These are phyloP conservation scores for Carcina quercana DNA, from an alignment of 2,888 invertebrate genomes.

Conservation along the genomic window DNA sequence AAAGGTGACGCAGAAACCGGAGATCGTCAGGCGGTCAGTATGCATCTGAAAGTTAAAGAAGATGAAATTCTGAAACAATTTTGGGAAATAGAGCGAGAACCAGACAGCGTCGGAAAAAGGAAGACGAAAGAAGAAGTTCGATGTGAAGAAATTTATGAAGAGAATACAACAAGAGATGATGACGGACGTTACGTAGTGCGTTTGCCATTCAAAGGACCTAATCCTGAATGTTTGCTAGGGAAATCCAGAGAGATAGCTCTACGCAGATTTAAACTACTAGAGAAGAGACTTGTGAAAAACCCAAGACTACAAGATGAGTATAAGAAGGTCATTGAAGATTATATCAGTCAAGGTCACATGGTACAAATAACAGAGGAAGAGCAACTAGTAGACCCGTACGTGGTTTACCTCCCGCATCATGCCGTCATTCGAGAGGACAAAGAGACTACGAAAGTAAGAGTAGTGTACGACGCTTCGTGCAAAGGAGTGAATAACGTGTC, in stretches of 20 bases:
- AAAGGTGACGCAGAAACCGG: too few species aligned
- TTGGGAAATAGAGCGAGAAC: constrained; percentile 18
- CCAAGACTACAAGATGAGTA: constrained; percentile 10
- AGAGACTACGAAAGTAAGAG: constrained; percentile 12
- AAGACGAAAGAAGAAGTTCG: constrained; percentile 6
- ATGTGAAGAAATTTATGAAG: constrained; percentile 9
- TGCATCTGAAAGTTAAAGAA: constrained; percentile 14
- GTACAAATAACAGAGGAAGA: constrained; percentile 4
- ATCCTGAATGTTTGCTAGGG: constrained; percentile 12
- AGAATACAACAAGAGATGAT: constrained; percentile 8
- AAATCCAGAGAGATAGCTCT: constrained; percentile 10
- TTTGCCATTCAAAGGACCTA: constrained; percentile 10
- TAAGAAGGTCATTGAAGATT: constrained; percentile 14
- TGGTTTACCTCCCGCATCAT: constrained; percentile 17
- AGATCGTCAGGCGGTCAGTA: not conserved
- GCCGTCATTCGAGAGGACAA: constrained; percentile 16
- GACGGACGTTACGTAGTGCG: constrained; percentile 12
- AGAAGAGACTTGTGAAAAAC: constrained; percentile 7
- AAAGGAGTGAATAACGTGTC: constrained; percentile 4
- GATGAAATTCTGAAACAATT: constrained; percentile 18
- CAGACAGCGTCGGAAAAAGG: constrained; percentile 10
- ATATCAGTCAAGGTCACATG: constrained; percentile 10
- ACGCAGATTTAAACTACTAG: constrained; percentile 9
- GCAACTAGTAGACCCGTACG: not conserved
- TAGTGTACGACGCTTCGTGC: not conserved